Evolutionary conservation across 1,140 invertebrate genomes (phyloP).

Genomic region (Proctacanthus coquilletti): DNA sequence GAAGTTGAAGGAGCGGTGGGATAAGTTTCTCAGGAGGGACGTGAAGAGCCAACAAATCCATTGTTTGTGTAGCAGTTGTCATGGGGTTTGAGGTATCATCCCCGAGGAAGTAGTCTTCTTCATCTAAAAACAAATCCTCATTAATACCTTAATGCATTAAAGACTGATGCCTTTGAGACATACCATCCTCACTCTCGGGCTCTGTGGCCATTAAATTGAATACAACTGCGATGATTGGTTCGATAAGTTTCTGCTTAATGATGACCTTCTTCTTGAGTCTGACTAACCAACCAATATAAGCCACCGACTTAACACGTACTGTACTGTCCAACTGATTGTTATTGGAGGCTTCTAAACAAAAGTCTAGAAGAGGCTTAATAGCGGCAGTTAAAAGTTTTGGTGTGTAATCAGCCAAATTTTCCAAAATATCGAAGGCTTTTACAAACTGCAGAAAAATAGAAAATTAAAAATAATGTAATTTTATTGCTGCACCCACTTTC

Average conservation of each 20-base stretch:
- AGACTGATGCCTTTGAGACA: constrained; percentile 5
- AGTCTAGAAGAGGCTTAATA: constrained; percentile 44
- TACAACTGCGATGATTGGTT: constrained; percentile 50
- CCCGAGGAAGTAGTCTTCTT: constrained; percentile 43
- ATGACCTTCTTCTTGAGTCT: constrained; percentile 57
- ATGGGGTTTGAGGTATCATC: constrained; percentile 44
- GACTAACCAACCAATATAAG: constrained; percentile 46
- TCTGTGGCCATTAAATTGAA: constrained; percentile 50
- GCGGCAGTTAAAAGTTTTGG: constrained; percentile 45
- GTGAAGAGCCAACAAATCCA: constrained; percentile 61
- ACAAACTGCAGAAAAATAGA: constrained; percentile 28
- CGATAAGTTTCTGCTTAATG: constrained; percentile 54
- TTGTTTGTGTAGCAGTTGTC: constrained; percentile 51
- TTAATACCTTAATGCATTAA: background rate
- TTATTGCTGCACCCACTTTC: background rate
- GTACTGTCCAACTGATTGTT: constrained; percentile 38
- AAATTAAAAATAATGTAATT: background rate
- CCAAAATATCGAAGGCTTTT: constrained; percentile 52
- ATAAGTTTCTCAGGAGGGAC: constrained; percentile 63
- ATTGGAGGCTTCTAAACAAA: constrained; percentile 46
- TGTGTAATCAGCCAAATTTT: constrained; percentile 53
- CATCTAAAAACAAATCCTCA: constrained; percentile 15
- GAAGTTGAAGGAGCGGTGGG: constrained; percentile 43
- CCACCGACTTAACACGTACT: constrained; percentile 49
- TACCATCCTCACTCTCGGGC: constrained; percentile 29